Base-by-base conservation (phyloP, 2,888 invertebrate species). In the Boloria selene region DNA sequence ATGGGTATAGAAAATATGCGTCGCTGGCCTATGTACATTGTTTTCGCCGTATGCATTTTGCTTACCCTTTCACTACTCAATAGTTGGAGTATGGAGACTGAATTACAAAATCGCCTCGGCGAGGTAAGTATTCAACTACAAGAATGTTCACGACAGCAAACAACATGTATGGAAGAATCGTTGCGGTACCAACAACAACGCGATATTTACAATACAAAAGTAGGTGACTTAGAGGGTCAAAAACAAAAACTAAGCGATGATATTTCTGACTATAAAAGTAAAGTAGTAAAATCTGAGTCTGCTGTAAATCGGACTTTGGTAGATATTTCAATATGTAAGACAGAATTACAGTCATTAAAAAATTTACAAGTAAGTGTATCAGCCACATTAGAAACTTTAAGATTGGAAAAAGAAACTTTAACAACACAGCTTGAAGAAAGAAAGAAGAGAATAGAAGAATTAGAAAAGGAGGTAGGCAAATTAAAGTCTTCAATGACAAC, bases 1-100 rank as follows among this genome's bases (percentile, higher is more conserved):
- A 92, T 92, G 91, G 91, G 92, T 75, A 84, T 92, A 74, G 92
- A 91, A 85, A 92, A 88, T 78, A 90, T 91, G 91, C 90, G 91
- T 82, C 91, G 91, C 66, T 91, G 91, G 91, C 92, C 91, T 38
- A 86, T 89, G 84, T 91, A 90, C 69, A 85, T 89, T 72, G 83
- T 88, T 66, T 90, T 90, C 73, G 88, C 88, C 7, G 79, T 88
- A 59, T 88, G 88, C 74, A 84, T 91, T 78, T 78, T 91, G 73
- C 82, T 90, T 66, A 83, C 86, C 76, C 86, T 91, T 82, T 90
- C 91, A 83, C 86, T 92, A 66, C 85, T 92, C 70, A 91, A 90
- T 80, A 91, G 88, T 75, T 91, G 92, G 90, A 85, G 83, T 77
- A 77, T 86, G 70, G 90, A 90, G 69, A 85, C 83, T 7, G 90